Conservation (phyloP, 2,113 vertebrate species). For the Pachyramphus minor region DNA sequence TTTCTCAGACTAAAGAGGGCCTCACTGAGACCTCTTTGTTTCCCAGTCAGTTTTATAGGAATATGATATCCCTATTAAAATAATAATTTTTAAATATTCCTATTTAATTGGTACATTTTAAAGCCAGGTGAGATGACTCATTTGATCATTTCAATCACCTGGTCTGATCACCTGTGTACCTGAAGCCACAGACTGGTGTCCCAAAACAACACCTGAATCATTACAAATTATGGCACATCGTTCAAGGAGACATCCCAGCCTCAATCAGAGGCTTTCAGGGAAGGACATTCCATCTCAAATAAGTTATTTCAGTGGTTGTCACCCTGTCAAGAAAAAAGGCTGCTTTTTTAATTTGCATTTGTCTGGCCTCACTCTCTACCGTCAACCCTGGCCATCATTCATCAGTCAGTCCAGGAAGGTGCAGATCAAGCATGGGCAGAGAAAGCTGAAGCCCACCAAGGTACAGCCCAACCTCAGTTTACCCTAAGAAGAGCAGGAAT, state of each 20-base stretch:
- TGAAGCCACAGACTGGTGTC: not conserved
- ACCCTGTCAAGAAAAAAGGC: not conserved
- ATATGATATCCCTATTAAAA: not conserved
- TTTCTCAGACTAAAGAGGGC: not conserved
- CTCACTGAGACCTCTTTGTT: not conserved
- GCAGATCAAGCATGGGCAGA: not conserved
- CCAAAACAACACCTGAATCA: not conserved
- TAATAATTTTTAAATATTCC: not conserved
- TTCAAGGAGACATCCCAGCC: not conserved
- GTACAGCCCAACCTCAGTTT: not conserved
- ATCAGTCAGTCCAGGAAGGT: not conserved
- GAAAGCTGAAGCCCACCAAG: not conserved
- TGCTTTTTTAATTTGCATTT: not conserved
- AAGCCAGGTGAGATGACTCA: not conserved
- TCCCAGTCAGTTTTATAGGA: not conserved
- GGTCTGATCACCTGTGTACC: not conserved
- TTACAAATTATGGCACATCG: not conserved
- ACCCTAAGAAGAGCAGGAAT: not conserved
- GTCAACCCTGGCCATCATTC: not conserved
- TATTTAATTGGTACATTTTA: not conserved
- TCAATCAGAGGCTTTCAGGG: not conserved
- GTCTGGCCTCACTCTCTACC: not conserved
- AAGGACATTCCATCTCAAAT: not conserved
- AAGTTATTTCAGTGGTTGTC: not conserved
- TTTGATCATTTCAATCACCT: not conserved